phyloP scores from a whole-genome alignment of 2,797 vertebrate genomes.

The Cottoperca gobio region DNA sequence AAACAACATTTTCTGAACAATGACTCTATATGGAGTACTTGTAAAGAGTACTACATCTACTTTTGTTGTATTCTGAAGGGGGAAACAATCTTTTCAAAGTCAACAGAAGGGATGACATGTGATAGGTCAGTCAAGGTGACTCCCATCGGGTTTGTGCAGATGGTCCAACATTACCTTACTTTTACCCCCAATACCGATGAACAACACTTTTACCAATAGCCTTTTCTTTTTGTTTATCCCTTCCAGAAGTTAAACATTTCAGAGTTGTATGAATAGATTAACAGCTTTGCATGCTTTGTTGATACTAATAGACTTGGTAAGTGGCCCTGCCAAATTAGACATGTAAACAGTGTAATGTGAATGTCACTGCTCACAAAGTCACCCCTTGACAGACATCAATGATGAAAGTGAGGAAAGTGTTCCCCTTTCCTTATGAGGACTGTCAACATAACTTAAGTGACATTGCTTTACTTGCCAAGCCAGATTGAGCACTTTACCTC shows the following conservation, averaged over 20 bases:
- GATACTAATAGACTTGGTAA: constrained; percentile 51
- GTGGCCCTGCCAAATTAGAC: constrained; percentile 50
- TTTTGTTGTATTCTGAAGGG: constrained; percentile 1
- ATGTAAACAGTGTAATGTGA: constrained; percentile 52
- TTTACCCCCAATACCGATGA: neutral
- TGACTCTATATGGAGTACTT: constrained; percentile 17
- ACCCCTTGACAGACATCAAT: constrained; percentile 20
- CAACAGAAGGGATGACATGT: constrained; percentile 1
- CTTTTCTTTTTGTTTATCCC: constrained; percentile 2
- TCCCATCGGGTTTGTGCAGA: constrained; percentile 1
- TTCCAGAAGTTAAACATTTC: constrained; percentile 25
- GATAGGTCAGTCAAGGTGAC: constrained; percentile 33
- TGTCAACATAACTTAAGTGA: constrained; percentile 58
- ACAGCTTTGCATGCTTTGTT: constrained; percentile 49
- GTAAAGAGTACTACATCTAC: neutral
- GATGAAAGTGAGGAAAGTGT: constrained; percentile 42
- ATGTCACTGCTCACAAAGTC: constrained; percentile 30
- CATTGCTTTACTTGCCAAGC: constrained; percentile 57
- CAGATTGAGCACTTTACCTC: constrained; percentile 48
- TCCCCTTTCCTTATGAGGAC: constrained; percentile 47
- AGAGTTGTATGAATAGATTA: constrained; percentile 39
- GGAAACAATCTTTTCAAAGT: neutral
- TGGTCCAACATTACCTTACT: neutral
- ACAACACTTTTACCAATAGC: neutral
- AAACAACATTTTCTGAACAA: constrained; percentile 48